phyloP scores from a whole-genome alignment of 2,797 vertebrate species.

The Rhyacichthys aspro region DNA sequence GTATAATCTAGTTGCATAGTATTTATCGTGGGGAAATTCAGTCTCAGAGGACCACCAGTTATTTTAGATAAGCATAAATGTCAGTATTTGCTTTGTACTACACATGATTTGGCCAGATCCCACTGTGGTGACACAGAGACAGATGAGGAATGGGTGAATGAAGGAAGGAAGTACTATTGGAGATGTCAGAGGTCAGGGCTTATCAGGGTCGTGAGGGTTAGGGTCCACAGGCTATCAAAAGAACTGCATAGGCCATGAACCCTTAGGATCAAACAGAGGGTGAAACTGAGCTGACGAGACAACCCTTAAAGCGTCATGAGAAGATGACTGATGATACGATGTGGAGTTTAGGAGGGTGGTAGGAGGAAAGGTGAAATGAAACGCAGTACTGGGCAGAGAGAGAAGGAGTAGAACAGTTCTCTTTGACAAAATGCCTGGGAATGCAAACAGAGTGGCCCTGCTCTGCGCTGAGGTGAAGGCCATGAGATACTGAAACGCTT shows the following conservation, averaged over 20 bases:
- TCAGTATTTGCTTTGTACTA: too few species aligned
- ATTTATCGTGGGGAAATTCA: too few species aligned
- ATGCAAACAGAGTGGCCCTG: constrained; percentile 51
- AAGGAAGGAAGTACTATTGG: constrained; percentile 37
- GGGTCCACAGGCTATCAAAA: constrained; percentile 27
- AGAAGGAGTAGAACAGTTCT: not conserved
- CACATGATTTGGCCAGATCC: too few species aligned
- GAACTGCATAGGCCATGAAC: constrained; percentile 30
- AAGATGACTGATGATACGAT: constrained; percentile 21
- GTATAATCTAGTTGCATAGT: too few species aligned
- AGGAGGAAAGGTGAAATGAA: constrained; percentile 10
- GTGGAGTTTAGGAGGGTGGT: constrained; percentile 1
- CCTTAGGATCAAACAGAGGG: constrained; percentile 5
- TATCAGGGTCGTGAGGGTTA: constrained; percentile 28
- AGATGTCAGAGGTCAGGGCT: constrained; percentile 40
- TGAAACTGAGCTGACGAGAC: constrained; percentile 27
- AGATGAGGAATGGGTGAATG: constrained; percentile 1
- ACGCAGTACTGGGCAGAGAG: not conserved
- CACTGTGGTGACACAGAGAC: not conserved
- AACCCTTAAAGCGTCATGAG: constrained; percentile 21
- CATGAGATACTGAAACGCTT: constrained; percentile 42
- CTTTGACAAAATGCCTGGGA: constrained; percentile 38
- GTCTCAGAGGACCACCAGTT: too few species aligned
- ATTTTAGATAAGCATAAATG: too few species aligned
- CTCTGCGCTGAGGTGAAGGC: constrained; percentile 30